Conservation (phyloP, 2,113 vertebrate species). For the Mustela lutreola region DNA sequence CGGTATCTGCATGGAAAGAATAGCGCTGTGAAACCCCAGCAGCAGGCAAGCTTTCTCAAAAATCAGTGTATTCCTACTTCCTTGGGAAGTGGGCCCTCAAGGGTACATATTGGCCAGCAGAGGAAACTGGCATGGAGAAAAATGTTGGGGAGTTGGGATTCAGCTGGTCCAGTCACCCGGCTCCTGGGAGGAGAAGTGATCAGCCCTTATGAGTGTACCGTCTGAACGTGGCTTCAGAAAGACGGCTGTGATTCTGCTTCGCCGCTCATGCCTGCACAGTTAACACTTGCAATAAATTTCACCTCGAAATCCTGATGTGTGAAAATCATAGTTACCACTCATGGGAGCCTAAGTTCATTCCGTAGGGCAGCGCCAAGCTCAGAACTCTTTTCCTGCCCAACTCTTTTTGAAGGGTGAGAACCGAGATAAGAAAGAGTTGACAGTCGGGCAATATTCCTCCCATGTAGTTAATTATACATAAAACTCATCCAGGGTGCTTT, state of each 20-base stretch:
- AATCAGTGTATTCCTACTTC: background rate
- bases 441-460: background rate
- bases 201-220: background rate
- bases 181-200: background rate
- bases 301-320: background rate
- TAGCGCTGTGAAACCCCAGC: background rate
- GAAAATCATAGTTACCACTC: background rate
- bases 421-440: background rate
- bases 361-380: background rate
- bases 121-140: background rate
- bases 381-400: background rate
- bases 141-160: background rate
- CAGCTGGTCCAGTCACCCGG: background rate
- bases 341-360: background rate
- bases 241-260: background rate
- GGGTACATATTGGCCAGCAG: background rate
- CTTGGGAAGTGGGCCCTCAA: background rate
- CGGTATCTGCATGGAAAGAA: background rate
- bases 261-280: background rate
- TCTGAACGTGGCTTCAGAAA: background rate
- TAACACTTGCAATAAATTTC: background rate
- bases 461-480: background rate
- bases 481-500: background rate
- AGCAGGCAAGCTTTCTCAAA: slow-evolving; percentile 31
- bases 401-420: background rate